Conservation (phyloP, 2,888 invertebrate genomes). For the Scaptomyza cyrtandrae region DNA sequence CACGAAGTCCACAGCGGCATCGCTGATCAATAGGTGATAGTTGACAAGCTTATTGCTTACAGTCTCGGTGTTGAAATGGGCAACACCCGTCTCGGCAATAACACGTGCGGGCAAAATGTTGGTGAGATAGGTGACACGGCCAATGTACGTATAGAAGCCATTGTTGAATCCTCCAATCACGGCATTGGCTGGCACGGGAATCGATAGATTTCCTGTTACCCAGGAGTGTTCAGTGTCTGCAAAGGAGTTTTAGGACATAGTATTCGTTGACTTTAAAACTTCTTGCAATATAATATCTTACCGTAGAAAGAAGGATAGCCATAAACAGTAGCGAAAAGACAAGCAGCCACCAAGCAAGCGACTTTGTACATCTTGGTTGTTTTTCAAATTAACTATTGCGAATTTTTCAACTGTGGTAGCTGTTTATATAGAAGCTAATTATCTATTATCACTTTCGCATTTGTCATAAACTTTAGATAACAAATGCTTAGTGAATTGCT, state of each 20-base stretch:
- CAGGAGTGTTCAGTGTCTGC: slow-evolving; percentile 47
- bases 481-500: background rate
- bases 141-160: slow-evolving; percentile 56
- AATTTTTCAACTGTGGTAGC: background rate
- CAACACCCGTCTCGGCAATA: slow-evolving; percentile 48
- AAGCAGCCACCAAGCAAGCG: slow-evolving; percentile 1
- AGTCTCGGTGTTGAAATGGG: slow-evolving; percentile 38
- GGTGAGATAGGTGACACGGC: slow-evolving; percentile 25
- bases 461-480: background rate
- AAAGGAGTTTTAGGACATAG: background rate
- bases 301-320: slow-evolving; percentile 11
- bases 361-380: slow-evolving; percentile 13
- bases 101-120: slow-evolving; percentile 55
- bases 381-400: background rate
- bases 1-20: slow-evolving; percentile 15
- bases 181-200: slow-evolving; percentile 32
- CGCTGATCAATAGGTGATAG: slow-evolving; percentile 45
- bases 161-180: slow-evolving; percentile 57
- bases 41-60: slow-evolving; percentile 1
- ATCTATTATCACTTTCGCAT: background rate
- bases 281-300: background rate
- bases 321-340: slow-evolving; percentile 5
- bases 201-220: slow-evolving; percentile 49
- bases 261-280: background rate
- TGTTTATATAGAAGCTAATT: slow-evolving; percentile 3